Evolutionary conservation across 1,140 invertebrate species (phyloP).

Genomic region (Spodoptera frugiperda): DNA sequence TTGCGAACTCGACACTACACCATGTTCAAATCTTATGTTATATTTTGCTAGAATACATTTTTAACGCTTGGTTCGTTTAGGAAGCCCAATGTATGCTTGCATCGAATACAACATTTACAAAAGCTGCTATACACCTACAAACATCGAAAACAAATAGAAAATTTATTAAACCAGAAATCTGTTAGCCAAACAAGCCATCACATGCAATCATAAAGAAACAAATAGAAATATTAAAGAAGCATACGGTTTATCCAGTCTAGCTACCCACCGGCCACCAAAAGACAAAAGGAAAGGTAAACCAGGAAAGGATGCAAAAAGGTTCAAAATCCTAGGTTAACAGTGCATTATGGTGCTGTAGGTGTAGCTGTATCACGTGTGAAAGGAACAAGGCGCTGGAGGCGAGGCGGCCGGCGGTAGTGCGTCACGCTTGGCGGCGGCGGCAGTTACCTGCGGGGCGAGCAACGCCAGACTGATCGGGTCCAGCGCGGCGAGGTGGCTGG

Average conservation of each 20-base stretch:
- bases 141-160: slow-evolving; percentile 49
- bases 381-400: slow-evolving; percentile 49
- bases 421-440: slow-evolving; percentile 58
- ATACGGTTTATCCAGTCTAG: slow-evolving; percentile 68
- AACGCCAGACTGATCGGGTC: slow-evolving; percentile 83
- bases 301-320: slow-evolving; percentile 41
- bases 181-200: slow-evolving; percentile 72
- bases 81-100: slow-evolving; percentile 26
- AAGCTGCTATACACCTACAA: slow-evolving; percentile 45
- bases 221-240: slow-evolving; percentile 73
- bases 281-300: slow-evolving; percentile 28
- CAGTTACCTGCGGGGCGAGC: slow-evolving; percentile 84
- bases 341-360: slow-evolving; percentile 20
- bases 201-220: slow-evolving; percentile 72
- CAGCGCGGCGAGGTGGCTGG: slow-evolving; percentile 80
- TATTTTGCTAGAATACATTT: too few relatives aligned
- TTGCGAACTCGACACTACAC: slow-evolving; percentile 5
- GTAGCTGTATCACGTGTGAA: slow-evolving; percentile 38
- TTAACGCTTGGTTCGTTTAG: background rate
- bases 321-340: slow-evolving; percentile 2
- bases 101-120: slow-evolving; percentile 25
- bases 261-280: slow-evolving; percentile 73
- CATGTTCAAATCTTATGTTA: slow-evolving; percentile 10
- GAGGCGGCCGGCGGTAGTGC: slow-evolving; percentile 61
- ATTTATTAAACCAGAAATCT: slow-evolving; percentile 48